Conservation (phyloP, 2,888 invertebrate genomes). For the Diarsia brunnea region DNA sequence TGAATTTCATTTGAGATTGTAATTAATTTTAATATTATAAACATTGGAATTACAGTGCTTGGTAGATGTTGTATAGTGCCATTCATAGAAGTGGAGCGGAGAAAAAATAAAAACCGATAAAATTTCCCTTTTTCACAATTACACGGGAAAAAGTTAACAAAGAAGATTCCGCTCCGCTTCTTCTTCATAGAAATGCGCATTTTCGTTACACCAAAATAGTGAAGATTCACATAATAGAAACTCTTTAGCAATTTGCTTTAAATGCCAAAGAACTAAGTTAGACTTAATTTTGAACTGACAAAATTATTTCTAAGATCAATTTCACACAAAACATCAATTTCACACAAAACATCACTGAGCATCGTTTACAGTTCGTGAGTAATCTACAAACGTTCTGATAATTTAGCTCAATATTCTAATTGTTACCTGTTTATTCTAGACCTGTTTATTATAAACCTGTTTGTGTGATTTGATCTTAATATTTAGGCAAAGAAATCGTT, state of each 20-base stretch:
- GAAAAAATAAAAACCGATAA: background rate
- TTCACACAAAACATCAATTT: slow-evolving; percentile 62
- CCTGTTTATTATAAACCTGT: background rate
- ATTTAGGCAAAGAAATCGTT: slow-evolving; percentile 39
- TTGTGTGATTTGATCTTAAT: slow-evolving; percentile 59
- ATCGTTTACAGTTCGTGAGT: background rate
- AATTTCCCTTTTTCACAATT: background rate
- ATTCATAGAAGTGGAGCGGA: slow-evolving; percentile 41
- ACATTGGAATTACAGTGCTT: slow-evolving; percentile 60
- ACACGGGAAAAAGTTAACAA: background rate
- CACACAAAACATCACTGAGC: slow-evolving; percentile 40
- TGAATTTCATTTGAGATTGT: slow-evolving; percentile 57
- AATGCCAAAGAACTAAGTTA: slow-evolving; percentile 74
- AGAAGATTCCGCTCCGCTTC: slow-evolving; percentile 10
- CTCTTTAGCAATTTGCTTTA: slow-evolving; percentile 62
- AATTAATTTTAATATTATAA: slow-evolving; percentile 60
- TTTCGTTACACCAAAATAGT: slow-evolving; percentile 47
- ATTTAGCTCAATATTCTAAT: slow-evolving; percentile 7
- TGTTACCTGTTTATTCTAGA: background rate
- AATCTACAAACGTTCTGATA: background rate
- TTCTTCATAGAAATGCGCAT: slow-evolving; percentile 44
- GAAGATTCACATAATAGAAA: slow-evolving; percentile 48
- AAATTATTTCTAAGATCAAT: slow-evolving; percentile 54
- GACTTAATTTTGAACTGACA: slow-evolving; percentile 64
- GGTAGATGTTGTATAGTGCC: slow-evolving; percentile 67